Base-by-base conservation (phyloP, 2,113 vertebrate species). In the Brachyhypopomus gauderio region DNA sequence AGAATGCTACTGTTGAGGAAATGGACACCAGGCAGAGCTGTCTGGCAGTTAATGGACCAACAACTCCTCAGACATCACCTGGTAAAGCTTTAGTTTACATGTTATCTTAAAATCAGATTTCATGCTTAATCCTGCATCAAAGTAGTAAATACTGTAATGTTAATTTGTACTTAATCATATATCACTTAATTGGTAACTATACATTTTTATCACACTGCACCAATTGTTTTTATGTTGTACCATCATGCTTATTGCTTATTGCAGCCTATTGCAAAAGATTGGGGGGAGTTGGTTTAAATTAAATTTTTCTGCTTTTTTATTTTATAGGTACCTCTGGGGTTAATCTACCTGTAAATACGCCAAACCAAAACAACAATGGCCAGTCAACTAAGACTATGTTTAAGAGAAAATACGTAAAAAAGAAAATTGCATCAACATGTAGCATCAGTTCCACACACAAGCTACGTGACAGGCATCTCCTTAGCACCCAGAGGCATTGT, bases 381-480 rank as follows among this genome's bases (percentile, higher is more conserved):
- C 27, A 69, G 30, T 14, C 14, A 17, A 30, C 56, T 16, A 60
- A 75, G 2, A 19, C 27, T 70, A 19, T 62, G 45, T 6, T 6
- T 22, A 85, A 69, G 41, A 75, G 67, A 63, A 82, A 36, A 60
- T 67, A 23, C 38, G 59, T 59, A 20, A 25, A 72, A 76, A 59
- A 58, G 16, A 79, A 36, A 9, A 23, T 27, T 8, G 27, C 25
- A 3, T 20, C 34, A 3, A 38, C 4, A 23, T 34, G 5, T 63
- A 55, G 45, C 16, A 52, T 25, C 23, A 66, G 19, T 30, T 19
- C 48, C 55, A 59, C 41, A 67, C 84, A 59, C n/a, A 22, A 4
- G 12, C 81, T 85, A 16, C 84, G 84, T 74, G 77, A 83, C 74
- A 20, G 84, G 22, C 77, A 85, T 11, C 56, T 60, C 7, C 72